A percentile compares a stretch with the other conserved stretches of the same genome.
These are phyloP conservation scores for Gallinago stenura DNA, from an alignment of 2,797 vertebrate genomes.

Conservation along the genomic window DNA sequence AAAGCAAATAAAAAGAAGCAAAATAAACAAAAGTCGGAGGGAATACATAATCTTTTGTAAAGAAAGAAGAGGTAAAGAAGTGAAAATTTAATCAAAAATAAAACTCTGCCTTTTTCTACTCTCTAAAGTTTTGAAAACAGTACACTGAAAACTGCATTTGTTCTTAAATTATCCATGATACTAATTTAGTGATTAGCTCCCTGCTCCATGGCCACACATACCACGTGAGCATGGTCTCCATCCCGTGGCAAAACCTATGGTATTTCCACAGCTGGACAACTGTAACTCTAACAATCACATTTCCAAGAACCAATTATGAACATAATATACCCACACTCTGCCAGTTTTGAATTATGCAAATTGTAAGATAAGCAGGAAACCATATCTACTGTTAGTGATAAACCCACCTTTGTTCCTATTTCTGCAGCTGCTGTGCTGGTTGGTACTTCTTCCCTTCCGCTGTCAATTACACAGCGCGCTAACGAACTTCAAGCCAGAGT, in stretches of 20 bases:
- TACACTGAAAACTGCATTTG: not conserved
- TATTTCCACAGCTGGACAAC: not conserved
- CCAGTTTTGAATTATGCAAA: not conserved
- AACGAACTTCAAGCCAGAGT: rapidly evolving
- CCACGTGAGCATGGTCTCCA: not conserved
- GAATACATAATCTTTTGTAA: not conserved
- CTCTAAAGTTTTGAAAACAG: not conserved
- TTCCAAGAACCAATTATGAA: not conserved
- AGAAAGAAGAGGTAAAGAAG: not conserved
- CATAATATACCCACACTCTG: not conserved
- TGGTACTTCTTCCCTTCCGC: not conserved
- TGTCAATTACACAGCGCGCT: rapidly evolving
- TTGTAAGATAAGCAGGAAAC: not conserved
- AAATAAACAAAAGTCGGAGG: not conserved
- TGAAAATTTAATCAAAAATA: not conserved
- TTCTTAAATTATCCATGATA: not conserved
- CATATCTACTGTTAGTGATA: not conserved
- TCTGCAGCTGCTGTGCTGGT: not conserved
- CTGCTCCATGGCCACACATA: not conserved
- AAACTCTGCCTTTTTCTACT: not conserved
- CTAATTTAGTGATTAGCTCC: not conserved
- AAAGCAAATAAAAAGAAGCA: not conserved
- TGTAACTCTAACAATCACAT: not conserved
- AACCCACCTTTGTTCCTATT: not conserved
- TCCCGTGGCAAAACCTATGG: not conserved